Conservation (phyloP, 2,797 vertebrate species). For the Bucorvus abyssinicus region DNA sequence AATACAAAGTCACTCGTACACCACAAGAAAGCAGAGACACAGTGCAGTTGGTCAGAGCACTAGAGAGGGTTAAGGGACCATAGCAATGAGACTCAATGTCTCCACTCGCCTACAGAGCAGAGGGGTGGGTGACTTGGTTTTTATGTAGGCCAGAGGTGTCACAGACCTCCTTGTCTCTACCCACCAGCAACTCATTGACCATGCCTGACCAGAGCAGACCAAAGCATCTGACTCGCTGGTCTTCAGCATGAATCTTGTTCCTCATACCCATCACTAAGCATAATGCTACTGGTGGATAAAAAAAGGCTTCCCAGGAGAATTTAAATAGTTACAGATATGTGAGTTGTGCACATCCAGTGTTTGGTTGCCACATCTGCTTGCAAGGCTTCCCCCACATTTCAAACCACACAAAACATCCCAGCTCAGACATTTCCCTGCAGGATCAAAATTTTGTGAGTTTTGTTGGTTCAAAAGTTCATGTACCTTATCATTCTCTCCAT, state of each 20-base stretch:
- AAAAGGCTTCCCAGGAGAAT: not conserved
- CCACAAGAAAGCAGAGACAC: not conserved
- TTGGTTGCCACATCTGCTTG: not conserved
- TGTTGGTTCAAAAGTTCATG: not conserved
- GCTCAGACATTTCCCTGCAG: not conserved
- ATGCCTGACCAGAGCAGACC: not conserved
- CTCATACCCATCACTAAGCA: not conserved
- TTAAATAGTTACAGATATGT: not conserved
- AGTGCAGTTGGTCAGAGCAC: not conserved
- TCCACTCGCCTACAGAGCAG: not conserved
- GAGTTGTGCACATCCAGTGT: not conserved
- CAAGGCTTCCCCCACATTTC: not conserved
- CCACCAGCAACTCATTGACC: not conserved
- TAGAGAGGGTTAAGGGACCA: not conserved
- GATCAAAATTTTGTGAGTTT: not conserved
- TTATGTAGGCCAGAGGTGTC: not conserved
- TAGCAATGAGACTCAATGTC: fast-evolving
- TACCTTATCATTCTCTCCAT: not conserved
- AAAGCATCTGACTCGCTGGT: not conserved
- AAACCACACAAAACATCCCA: not conserved
- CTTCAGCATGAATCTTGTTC: not conserved
- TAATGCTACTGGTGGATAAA: not conserved
- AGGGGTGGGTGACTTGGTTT: not conserved
- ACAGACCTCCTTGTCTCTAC: not conserved
- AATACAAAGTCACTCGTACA: not conserved